Base-by-base conservation (phyloP, 2,797 vertebrate species). In the Cryptoblepharus egeriae region DNA sequence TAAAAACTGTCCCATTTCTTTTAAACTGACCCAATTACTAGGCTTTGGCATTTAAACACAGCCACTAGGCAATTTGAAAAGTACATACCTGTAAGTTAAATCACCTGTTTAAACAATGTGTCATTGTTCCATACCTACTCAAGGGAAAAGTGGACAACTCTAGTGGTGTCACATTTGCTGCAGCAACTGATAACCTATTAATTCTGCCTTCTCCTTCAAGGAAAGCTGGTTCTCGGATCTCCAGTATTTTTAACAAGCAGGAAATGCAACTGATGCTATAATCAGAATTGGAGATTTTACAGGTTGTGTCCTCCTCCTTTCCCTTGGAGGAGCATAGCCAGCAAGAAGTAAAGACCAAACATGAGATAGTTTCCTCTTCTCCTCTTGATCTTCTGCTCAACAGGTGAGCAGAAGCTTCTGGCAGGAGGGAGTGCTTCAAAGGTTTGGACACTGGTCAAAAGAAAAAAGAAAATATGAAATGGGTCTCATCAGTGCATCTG, bases 241-340 rank as follows among this genome's bases (percentile, higher is more conserved):
- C 22, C n/a, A 32, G 61, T 52, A 26, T 32, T 49, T 30, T 52
- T 45, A 30, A 30, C 26, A 39, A n/a, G 30, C n/a, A 42, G 52
- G 32, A 70, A 82, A 61, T 39, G 73, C n/a, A 35, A 45, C 72
- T 32, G 52, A 57, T 67, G 20, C 80, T 28, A 39, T 24, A 76
- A 70, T 24, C n/a, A 70, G 80, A 70, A 82, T 61, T 76, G n/a
- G 42, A 82, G 80, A 76, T 61, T 76, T 82, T 60, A 61, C 16
- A n/a, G 30, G 42, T 30, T 70, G 3, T 61, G 55, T 18, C 74
- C 65, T 70, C 5, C 57, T 49, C 39, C 3, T 37, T 74, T 49
- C 49, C 61, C 61, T 57, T 67, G 63, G 24, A 80, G 37, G 12
- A 81, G 52, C 9, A 58, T n/a, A 35, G 35, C 64, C 30, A 28